Evolutionary conservation across 2,113 vertebrate genomes (phyloP).

Genomic region (Nettapus auritus): DNA sequence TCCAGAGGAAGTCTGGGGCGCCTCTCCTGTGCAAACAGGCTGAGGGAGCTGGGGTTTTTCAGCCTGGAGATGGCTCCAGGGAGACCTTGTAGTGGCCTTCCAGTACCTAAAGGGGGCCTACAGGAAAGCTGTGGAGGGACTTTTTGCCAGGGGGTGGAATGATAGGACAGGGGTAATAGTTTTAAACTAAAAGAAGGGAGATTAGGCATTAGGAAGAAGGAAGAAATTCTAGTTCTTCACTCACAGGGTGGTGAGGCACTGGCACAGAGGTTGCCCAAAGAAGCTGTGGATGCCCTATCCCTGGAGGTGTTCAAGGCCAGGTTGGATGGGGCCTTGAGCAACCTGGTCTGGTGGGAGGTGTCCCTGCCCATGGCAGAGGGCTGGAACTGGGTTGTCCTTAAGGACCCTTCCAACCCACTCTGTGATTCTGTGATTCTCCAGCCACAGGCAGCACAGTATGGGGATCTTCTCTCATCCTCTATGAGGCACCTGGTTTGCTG

Average conservation of each 20-base stretch:
- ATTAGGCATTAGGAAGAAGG: neutral
- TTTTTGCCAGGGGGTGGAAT: too few species aligned
- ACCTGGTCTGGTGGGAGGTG: neutral
- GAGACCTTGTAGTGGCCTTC: too few species aligned
- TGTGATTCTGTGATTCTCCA: neutral
- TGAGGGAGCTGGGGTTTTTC: too few species aligned
- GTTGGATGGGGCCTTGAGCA: neutral
- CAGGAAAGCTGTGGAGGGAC: too few species aligned
- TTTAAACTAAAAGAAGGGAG: neutral
- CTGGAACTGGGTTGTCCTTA: neutral
- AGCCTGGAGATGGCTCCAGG: too few species aligned
- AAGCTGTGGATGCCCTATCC: neutral
- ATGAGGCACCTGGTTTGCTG: neutral
- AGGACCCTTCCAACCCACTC: neutral
- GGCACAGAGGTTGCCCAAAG: neutral
- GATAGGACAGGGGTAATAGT: too few species aligned
- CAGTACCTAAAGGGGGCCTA: too few species aligned
- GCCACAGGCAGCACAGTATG: neutral
- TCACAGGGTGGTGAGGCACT: neutral
- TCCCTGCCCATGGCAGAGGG: neutral
- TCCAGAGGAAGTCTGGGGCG: neutral
- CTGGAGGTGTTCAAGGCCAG: neutral
- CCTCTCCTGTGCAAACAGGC: neutral
- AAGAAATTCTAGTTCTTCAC: neutral
- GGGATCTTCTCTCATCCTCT: neutral